A percentile compares a stretch with the other conserved stretches of the same genome.
phyloP scores from a whole-genome alignment of 2,797 vertebrate species.

The Pangasius mekongensis region DNA sequence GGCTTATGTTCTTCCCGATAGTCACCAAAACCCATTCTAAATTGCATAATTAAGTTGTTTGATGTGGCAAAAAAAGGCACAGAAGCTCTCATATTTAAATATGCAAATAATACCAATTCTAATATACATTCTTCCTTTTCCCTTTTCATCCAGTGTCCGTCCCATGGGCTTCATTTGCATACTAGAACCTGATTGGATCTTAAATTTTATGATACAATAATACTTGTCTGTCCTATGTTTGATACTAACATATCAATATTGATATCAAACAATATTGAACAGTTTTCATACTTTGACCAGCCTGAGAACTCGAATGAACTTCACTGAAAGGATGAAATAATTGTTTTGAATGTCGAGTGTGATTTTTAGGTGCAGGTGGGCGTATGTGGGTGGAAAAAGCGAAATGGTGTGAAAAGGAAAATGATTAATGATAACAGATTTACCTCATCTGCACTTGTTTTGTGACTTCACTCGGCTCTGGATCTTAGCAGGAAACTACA shows the following conservation, averaged over 20 bases:
- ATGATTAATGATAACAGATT: constrained; percentile 23
- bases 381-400: neutral
- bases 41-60: neutral
- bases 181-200: neutral
- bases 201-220: neutral
- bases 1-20: neutral
- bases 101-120: no score
- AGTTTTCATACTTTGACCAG: neutral
- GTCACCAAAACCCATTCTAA: neutral
- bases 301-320: neutral
- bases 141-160: neutral
- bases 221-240: neutral
- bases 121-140: neutral
- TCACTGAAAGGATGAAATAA: neutral
- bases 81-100: no score
- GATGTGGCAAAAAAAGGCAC: neutral
- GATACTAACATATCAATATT: no score
- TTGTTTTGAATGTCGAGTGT: neutral
- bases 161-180: neutral
- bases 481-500: constrained; percentile 15
- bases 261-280: no score
- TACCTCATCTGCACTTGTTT: constrained; percentile 4
- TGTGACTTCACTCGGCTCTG: neutral
- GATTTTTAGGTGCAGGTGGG: neutral
- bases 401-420: neutral